Conservation (phyloP, 23 tunicate species). For the Trididemnum nubilum region DNA sequence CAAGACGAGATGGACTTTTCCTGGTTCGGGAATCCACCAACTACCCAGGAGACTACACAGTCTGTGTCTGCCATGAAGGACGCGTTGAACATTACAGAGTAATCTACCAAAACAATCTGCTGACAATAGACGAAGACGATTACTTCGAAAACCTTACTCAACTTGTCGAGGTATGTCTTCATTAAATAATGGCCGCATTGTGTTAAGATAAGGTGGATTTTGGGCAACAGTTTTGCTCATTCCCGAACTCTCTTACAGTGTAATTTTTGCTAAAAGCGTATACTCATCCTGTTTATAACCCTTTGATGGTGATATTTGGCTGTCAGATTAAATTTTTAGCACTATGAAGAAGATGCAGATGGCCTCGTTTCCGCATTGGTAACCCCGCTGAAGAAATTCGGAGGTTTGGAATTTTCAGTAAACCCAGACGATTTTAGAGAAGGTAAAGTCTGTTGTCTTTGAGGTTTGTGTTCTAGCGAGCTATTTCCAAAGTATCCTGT, state of each 20-base stretch:
- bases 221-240: too few relatives aligned
- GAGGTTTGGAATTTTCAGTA: conserved; percentile 76
- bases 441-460: too few relatives aligned
- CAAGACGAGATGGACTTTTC: conserved; percentile 70
- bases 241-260: too few relatives aligned
- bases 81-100: conserved; percentile 85
- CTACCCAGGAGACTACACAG: conserved; percentile 89
- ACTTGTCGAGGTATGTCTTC: conserved; percentile 76
- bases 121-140: conserved; percentile 89
- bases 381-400: conserved; percentile 65
- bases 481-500: too few relatives aligned
- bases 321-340: too few relatives aligned
- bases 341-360: conserved; percentile 74
- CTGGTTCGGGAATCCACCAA: conserved; percentile 86
- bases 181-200: too few relatives aligned
- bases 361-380: conserved; percentile 68
- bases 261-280: too few relatives aligned
- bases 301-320: too few relatives aligned
- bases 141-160: conserved; percentile 85
- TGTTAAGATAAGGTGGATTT: too few relatives aligned
- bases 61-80: conserved; percentile 62
- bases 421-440: conserved; percentile 86
- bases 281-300: too few relatives aligned
- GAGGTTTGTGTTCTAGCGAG: too few relatives aligned
- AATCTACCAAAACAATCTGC: conserved; percentile 72